Percentiles rank a stretch among this genome's conserved stretches.
Conservation (phyloP, 2,888 invertebrate species). For the Sthenelais limicola region DNA sequence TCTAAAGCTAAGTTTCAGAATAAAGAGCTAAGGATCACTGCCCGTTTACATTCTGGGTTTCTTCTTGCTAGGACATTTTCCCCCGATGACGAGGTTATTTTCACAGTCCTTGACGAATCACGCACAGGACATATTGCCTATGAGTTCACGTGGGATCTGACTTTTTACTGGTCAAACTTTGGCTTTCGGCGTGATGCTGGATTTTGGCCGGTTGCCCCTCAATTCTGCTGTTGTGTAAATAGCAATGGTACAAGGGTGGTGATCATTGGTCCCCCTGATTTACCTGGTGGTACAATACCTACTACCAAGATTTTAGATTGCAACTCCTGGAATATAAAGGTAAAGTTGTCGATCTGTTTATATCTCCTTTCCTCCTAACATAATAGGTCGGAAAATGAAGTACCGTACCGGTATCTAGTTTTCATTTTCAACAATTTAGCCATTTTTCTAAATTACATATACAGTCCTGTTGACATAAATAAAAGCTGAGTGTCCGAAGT, state of each 20-base stretch:
- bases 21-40: neutral
- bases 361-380: neutral
- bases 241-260: neutral
- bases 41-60: neutral
- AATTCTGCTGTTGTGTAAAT: neutral
- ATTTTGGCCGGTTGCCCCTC: neutral
- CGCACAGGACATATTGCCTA: neutral
- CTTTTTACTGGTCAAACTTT: too few relatives aligned
- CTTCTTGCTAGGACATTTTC: slow-evolving; percentile 1
- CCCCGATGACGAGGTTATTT: neutral
- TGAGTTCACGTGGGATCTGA: slow-evolving; percentile 17
- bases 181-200: neutral
- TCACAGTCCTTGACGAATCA: neutral
- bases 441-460: too few relatives aligned
- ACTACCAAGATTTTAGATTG: neutral
- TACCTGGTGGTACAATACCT: neutral
- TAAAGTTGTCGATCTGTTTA: neutral
- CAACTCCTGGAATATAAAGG: slow-evolving; percentile 4
- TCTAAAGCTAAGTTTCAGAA: neutral
- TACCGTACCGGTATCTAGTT: too few relatives aligned
- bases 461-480: too few relatives aligned
- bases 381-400: too few relatives aligned
- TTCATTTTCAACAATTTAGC: too few relatives aligned
- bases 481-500: too few relatives aligned
- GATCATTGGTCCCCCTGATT: neutral